These are phyloP conservation scores for Apus apus DNA, from an alignment of 2,113 vertebrate genomes.

Conservation along the genomic window DNA sequence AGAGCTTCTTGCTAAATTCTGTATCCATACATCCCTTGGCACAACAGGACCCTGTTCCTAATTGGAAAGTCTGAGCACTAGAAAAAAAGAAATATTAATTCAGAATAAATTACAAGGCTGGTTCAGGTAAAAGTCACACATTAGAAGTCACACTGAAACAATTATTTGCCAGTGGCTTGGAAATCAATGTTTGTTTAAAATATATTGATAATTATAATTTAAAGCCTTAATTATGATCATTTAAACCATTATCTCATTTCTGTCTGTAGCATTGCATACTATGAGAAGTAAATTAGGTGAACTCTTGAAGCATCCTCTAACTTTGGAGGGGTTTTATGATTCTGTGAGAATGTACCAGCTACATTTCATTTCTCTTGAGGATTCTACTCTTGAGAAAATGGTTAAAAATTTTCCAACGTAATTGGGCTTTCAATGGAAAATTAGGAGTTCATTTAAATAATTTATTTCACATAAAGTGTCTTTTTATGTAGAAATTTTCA, in stretches of 20 bases:
- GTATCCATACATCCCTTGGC: background rate
- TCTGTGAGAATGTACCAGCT: constrained; percentile 52
- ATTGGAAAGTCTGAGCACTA: background rate
- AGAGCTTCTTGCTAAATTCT: background rate
- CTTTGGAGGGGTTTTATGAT: constrained; percentile 54
- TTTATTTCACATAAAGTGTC: constrained; percentile 70
- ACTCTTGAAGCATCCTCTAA: constrained; percentile 8
- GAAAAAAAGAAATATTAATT: background rate
- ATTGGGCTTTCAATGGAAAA: constrained; percentile 70
- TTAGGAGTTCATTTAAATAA: constrained; percentile 71
- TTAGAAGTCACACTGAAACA: background rate
- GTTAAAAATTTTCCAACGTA: constrained; percentile 68
- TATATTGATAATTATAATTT: constrained; percentile 5
- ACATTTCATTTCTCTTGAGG: constrained; percentile 59
- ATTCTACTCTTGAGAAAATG: constrained; percentile 64
- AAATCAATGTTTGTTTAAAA: constrained; percentile 24
- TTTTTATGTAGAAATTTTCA: constrained; percentile 65
- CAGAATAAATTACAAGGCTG: background rate
- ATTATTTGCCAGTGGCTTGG: background rate
- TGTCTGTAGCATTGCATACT: background rate
- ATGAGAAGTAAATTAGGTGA: constrained; percentile 37
- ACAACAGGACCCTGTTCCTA: background rate
- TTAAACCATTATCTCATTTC: constrained; percentile 15
- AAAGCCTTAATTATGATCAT: background rate
- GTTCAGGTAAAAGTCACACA: background rate